Base-by-base conservation (phyloP, 2,888 invertebrate species). In the Allolobophora icterica region DNA sequence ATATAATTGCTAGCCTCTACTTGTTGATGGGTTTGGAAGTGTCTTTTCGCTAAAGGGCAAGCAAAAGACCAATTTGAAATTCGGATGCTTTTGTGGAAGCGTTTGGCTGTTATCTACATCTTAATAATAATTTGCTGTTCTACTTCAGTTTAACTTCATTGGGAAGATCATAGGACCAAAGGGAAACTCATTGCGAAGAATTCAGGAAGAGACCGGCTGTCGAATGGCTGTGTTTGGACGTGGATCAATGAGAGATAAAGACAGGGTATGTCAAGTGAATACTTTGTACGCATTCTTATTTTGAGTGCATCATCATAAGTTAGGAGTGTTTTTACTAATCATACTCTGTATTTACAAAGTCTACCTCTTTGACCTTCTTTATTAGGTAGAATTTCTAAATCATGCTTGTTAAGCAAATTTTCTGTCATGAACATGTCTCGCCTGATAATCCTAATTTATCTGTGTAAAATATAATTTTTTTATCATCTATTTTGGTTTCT, bases 131-230 rank as follows among this genome's bases (percentile, higher is more conserved):
- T n/a, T n/a, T n/a, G n/a, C n/a, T 71, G 71, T 93, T 91, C 24
- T 83, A 21, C 42, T 96, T 96, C 96, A 98, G 98, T 98, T 98
- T 95, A 98, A 98, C 96, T 98, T 98, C 96, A 98, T 98, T 92
- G 98, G 98, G 15, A 98, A 98, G 96, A 96, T 98, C 90, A 96
- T 98, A 93, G 98, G 98, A 0, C 98, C 98, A 19, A 98, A 98
- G 95, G 98, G 98, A 83, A 98, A 97, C 95, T 98, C 98, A 21
- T 96, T 98, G 96, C 98, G 98, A 94, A 97, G 97, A 92, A 96
- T 98, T 89, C 98, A 98, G 95, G 98, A 98, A 94, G 98, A 98
- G 94, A 98, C 98, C 5, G 97, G 98, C 96, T 98, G 98, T 94
- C 98, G 98, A 96, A 98, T 98, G 98, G 98, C 98, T 24, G 97